Base-by-base conservation (phyloP, 2,797 vertebrate genomes). In the Gymnoscopelus microlampas region DNA sequence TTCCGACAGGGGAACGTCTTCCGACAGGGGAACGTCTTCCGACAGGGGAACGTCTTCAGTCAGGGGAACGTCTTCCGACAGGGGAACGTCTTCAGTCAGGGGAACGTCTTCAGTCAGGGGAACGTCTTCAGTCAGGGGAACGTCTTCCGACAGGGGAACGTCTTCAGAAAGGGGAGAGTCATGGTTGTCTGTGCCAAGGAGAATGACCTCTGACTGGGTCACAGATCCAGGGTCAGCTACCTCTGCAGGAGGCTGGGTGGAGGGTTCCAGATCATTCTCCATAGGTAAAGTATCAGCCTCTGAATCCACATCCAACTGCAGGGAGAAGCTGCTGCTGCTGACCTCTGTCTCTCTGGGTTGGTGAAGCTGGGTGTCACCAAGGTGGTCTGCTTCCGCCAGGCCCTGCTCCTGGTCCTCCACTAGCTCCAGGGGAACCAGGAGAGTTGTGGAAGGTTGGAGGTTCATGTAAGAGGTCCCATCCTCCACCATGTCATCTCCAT, bases 271-370 rank as follows among this genome's bases (percentile, higher is more conserved):
- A 26, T 84, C 71, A 7, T 76, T 80, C 51, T 88, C 82, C 11
- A 80, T 50, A 0, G 78, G 72, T 0, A 77, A 35, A 0, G 12
- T 35, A 49, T 53, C 66, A 0, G 56, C 51, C 3, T 86, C 87
- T 65, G 75, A 74, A 14, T 83, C 96, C 76, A 94, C 86, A 82
- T 98, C 96, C 84, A 98, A 78, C 83, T 96, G 93, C 70, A 98
- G 94, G 19, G 94, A 95, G 88, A 98, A 98, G 81, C 88, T 88
- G 75, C 88, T 86, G 3, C 85, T 89, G 13, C 85, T 82, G 2
- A 93, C 92, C 5, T 91, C 94, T 14, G 85, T 55, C 44, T 89
- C 88, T 15, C 77, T 63, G 1, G 83, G 53, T 26, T 92, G 91
- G 70, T 88, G 90, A 32, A 86, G 62, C 60, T 91, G 93, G 57